Evolutionary conservation across 2,113 vertebrate genomes (phyloP).

Genomic region (Isurus oxyrinchus): DNA sequence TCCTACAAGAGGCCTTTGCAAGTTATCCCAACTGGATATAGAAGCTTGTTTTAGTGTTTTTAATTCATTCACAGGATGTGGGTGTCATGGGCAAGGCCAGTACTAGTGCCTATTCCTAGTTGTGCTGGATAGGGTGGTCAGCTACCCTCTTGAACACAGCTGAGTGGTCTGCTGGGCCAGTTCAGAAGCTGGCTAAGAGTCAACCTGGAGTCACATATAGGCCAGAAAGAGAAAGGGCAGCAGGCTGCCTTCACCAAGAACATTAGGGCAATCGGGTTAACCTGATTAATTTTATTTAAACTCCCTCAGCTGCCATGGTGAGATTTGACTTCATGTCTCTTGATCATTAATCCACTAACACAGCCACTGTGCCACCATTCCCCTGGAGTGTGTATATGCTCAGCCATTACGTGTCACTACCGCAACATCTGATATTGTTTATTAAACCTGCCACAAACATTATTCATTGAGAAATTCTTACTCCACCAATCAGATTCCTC

Average conservation of each 20-base stretch:
- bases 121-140: neutral
- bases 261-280: no score
- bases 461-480: neutral
- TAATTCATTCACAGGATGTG: no score
- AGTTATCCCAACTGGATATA: no score
- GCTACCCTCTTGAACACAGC: neutral
- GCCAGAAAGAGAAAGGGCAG: neutral
- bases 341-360: neutral
- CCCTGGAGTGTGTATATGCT: neutral
- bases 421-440: neutral
- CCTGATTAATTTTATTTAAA: neutral
- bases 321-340: neutral
- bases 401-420: neutral
- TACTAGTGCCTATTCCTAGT: no score
- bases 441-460: neutral
- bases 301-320: neutral
- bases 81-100: no score
- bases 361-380: no score
- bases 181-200: neutral
- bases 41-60: no score
- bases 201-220: neutral
- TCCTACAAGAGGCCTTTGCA: no score
- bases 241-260: no score
- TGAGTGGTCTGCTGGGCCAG: neutral
- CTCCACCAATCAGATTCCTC: neutral